Evolutionary conservation across 2,888 invertebrate species (phyloP).

Genomic region (Lucinisca nassula): DNA sequence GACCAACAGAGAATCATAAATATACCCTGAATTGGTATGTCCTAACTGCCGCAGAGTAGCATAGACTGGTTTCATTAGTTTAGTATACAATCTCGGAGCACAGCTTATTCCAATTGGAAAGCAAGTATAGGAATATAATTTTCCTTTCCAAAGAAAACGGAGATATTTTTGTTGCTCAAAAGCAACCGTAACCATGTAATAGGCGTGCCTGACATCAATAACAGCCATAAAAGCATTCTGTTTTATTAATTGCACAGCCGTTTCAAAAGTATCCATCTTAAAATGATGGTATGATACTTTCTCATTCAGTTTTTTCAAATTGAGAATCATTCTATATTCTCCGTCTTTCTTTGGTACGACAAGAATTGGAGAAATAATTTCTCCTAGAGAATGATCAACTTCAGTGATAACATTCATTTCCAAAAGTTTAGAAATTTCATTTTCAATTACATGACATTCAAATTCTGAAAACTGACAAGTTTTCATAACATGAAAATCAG

Average conservation of each 20-base stretch:
- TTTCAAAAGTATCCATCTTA: slow-evolving; percentile 67
- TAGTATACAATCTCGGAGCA: slow-evolving; percentile 65
- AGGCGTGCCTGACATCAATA: slow-evolving; percentile 62
- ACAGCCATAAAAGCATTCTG: slow-evolving; percentile 33
- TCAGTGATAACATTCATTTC: slow-evolving; percentile 32
- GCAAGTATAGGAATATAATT: slow-evolving; percentile 55
- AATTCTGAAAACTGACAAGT: too few relatives aligned
- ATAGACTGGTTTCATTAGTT: slow-evolving; percentile 63
- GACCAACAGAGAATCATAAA: slow-evolving; percentile 58
- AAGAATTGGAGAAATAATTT: slow-evolving; percentile 62
- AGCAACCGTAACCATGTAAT: slow-evolving; percentile 59
- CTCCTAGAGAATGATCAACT: slow-evolving; percentile 11
- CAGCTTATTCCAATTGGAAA: slow-evolving; percentile 53
- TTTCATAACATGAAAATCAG: too few relatives aligned
- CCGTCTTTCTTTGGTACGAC: slow-evolving; percentile 46
- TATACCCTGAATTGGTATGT: slow-evolving; percentile 49
- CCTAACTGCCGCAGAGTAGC: slow-evolving; percentile 49
- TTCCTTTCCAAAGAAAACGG: slow-evolving; percentile 51
- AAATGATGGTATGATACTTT: slow-evolving; percentile 53
- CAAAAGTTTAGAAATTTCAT: slow-evolving; percentile 3
- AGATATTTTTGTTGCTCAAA: slow-evolving; percentile 39
- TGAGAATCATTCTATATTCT: slow-evolving; percentile 57
- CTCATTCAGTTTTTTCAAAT: slow-evolving; percentile 57
- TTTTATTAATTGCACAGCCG: slow-evolving; percentile 41
- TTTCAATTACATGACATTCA: too few relatives aligned